Evolutionary conservation across 2,797 vertebrate species (phyloP), one percentile per base, ranked within the genome.

Genomic region (Coregonus sp.): DNA sequence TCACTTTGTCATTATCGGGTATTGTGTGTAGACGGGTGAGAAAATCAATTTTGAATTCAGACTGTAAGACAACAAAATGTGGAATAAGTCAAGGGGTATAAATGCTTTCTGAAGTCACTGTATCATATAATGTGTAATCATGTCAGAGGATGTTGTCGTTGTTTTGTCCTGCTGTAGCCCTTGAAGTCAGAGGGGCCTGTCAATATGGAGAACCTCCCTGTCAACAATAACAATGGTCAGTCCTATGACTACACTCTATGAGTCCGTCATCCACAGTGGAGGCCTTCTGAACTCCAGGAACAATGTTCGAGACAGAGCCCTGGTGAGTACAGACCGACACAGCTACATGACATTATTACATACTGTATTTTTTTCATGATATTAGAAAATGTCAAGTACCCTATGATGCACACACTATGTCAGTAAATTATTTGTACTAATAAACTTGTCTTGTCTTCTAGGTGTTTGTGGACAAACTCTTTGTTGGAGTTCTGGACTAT

Each of bases 141-240:
- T 47, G 40, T 47, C 40, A 11, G 9, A 47, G 40, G 12, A 33
- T 66, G 12, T 25, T 31, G 4, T 66, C 12, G 25, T 66, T 33
- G 29, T 3, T 75, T 80, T 47, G 40, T 47, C 40, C 40, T 47
- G 15, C 70, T 78, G 31, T 59, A 98, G 97, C 93, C 94, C 0
- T 20, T 93, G 54, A 91, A 80, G 77, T 95, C 95, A 6, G 95
- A 96, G 66, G 66, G 80, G 3, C 96, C 97, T 0, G 70, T 98
- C 75, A 99, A 95, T 88, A 97, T 97, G 96, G 96, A 99, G 90
- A 97, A 95, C 6, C 90, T 99, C 54, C 95, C 91, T 0, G 87
- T 96, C 4, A 97, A 96, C 4, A 89, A 93, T 5, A 95, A 92
- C 76, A 95, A 89, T 0, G 97, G 97, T 65, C 97, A 99, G 90